These are phyloP conservation scores for Ochotona princeps DNA, from an alignment of 2,113 vertebrate species.

Conservation along the genomic window DNA sequence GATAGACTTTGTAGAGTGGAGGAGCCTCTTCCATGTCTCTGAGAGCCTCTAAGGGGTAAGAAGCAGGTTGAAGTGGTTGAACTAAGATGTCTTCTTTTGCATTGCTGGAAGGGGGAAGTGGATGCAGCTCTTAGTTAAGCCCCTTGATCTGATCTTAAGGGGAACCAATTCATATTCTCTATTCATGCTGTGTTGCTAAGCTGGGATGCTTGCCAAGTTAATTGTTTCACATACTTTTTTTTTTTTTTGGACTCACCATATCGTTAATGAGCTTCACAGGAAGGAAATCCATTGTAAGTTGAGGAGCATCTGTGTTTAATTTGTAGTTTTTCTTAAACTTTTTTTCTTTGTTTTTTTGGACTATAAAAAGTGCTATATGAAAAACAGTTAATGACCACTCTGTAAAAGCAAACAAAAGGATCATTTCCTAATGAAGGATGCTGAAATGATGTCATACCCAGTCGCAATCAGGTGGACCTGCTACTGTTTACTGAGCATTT, in stretches of 20 bases:
- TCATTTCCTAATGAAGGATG: background rate
- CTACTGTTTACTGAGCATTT: background rate
- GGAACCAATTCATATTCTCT: too few relatives aligned
- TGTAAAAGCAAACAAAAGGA: background rate
- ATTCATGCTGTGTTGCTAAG: too few relatives aligned
- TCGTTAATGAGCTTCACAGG: too few relatives aligned
- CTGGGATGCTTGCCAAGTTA: too few relatives aligned
- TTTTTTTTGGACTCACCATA: too few relatives aligned
- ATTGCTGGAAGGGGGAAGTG: too few relatives aligned
- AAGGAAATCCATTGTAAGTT: too few relatives aligned
- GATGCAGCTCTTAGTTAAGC: too few relatives aligned
- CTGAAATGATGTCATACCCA: background rate
- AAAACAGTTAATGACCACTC: background rate
- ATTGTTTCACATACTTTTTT: too few relatives aligned
- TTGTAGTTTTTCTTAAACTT: background rate
- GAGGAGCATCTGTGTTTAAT: background rate
- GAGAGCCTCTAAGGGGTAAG: background rate
- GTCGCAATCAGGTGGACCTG: background rate
- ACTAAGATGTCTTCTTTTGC: too few relatives aligned
- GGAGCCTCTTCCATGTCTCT: fast-evolving
- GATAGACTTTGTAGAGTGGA: background rate
- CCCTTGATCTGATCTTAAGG: too few relatives aligned
- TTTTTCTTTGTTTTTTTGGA: constrained; percentile 22
- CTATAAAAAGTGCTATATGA: background rate
- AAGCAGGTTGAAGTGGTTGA: fast-evolving